Percentiles rank a stretch among this genome's conserved stretches.
phyloP scores from a whole-genome alignment of 2,888 invertebrate species.

The Platerodrilus igneus region DNA sequence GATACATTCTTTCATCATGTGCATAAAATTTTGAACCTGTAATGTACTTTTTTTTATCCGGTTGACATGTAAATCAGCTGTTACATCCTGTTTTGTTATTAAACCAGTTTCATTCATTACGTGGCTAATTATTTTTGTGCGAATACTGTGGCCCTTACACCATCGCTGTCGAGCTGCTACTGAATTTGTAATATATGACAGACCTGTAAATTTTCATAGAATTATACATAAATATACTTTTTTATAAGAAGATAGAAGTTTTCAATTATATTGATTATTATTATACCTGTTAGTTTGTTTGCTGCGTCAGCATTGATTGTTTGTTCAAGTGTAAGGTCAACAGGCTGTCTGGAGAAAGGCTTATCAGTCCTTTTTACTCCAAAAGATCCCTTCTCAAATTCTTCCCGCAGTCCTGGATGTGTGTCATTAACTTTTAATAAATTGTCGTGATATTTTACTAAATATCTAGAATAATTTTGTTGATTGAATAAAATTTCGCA shows the following conservation, averaged over 20 bases:
- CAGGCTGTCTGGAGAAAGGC: conserved; percentile 28
- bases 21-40: too few relatives aligned
- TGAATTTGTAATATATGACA: conserved; percentile 22
- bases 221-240: too few relatives aligned
- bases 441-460: conserved; percentile 20
- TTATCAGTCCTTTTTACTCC: conserved; percentile 28
- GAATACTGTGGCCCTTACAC: conserved; percentile 25
- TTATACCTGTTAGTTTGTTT: conserved; percentile 25
- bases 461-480: conserved; percentile 23
- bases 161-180: conserved; percentile 31
- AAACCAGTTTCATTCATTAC: conserved; percentile 5
- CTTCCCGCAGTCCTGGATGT: conserved; percentile 25
- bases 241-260: too few relatives aligned
- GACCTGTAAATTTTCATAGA: too few relatives aligned
- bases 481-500: conserved; percentile 22
- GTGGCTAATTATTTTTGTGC: conserved; percentile 25
- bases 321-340: conserved; percentile 29
- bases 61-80: too few relatives aligned
- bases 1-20: too few relatives aligned
- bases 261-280: too few relatives aligned
- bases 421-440: conserved; percentile 23
- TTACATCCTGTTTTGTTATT: too few relatives aligned
- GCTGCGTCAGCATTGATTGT: conserved; percentile 33
- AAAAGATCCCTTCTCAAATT: conserved; percentile 24
- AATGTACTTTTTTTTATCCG: too few relatives aligned